A percentile compares a stretch with the other conserved stretches of the same genome.
phyloP scores from a whole-genome alignment of 2,113 vertebrate genomes.

The Podarcis cretensis region DNA sequence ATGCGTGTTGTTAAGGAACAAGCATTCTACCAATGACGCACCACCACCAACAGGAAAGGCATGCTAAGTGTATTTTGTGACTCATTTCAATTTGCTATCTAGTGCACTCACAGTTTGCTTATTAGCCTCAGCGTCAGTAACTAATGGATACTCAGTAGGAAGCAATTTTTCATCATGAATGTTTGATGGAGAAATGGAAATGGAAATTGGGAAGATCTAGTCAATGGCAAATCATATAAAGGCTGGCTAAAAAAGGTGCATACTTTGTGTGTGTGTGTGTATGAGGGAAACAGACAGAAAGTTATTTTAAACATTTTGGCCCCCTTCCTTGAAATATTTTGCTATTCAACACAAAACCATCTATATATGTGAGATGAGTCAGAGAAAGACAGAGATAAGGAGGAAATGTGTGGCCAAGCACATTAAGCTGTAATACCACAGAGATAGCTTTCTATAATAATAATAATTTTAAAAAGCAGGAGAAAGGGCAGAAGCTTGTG shows the following conservation, averaged over 20 bases:
- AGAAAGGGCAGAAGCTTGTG: background rate
- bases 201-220: slow-evolving; percentile 52
- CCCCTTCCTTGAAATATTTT: background rate
- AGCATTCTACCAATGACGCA: slow-evolving; percentile 73
- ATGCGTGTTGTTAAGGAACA: slow-evolving; percentile 67
- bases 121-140: slow-evolving; percentile 72
- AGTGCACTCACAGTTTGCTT: slow-evolving; percentile 69
- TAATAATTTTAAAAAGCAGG: too few relatives aligned
- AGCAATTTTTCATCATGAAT: slow-evolving; percentile 79
- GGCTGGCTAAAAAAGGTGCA: background rate
- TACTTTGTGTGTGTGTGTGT: background rate
- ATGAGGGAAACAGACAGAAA: background rate
- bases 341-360: background rate
- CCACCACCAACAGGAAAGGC: slow-evolving; percentile 70
- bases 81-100: slow-evolving; percentile 78
- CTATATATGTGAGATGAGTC: background rate
- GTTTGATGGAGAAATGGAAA: slow-evolving; percentile 78
- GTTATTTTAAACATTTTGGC: background rate
- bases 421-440: background rate
- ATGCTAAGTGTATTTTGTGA: slow-evolving; percentile 75
- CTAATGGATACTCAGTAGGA: slow-evolving; percentile 79
- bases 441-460: background rate
- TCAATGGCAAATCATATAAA: slow-evolving; percentile 34
- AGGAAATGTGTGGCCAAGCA: background rate
- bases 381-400: background rate